Base-by-base conservation (phyloP, 1,140 invertebrate genomes). In the Vollenhovia emeryi region DNA sequence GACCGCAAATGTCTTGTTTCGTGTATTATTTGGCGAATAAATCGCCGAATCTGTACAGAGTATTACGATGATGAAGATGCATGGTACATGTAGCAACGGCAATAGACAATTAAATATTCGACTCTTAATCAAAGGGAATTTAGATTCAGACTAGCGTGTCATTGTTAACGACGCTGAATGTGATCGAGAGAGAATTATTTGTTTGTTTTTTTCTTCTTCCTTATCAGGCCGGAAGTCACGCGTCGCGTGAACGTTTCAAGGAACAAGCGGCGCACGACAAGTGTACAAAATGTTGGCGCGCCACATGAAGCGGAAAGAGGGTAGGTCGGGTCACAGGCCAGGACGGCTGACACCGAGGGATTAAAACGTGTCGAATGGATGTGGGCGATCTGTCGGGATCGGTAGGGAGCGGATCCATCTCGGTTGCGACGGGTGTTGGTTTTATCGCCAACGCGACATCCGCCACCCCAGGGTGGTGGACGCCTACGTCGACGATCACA, bases 291-390 rank as follows among this genome's bases (percentile, higher is more conserved):
- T 91, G 85, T 86, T 85, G 83, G 71, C 21, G 59, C 60, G 68
- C 50, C 66, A 66, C 80, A 27, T 76, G 52, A 78, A 76, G 85
- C 80, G 73, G 87, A 85, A 84, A 90, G 91, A 88, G 89, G 88
- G 74, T 43, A 86, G 85, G 84, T 84, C 87, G 79, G 60, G 71
- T 85, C 75, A 80, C 69, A 73, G 87, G 80, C 85, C 74, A 62
- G 55, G 69, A 85, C 89, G 87, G 86, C 82, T 87, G 64, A 85
- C 86, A 90, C 74, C 90, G 87, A 83, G 89, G 87, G 84, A 92
- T 86, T 92, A 93, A 92, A 91, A 86, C 80, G 88, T 88, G 76
- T 92, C 93, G 94, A 90, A 94, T 94, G 94, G 94, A 94, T 92
- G 92, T 93, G 91, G 92, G 92, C 82, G 92, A 93, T 88, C 82